phyloP scores from a whole-genome alignment of 1,140 invertebrate genomes.

The Magallana angulata region DNA sequence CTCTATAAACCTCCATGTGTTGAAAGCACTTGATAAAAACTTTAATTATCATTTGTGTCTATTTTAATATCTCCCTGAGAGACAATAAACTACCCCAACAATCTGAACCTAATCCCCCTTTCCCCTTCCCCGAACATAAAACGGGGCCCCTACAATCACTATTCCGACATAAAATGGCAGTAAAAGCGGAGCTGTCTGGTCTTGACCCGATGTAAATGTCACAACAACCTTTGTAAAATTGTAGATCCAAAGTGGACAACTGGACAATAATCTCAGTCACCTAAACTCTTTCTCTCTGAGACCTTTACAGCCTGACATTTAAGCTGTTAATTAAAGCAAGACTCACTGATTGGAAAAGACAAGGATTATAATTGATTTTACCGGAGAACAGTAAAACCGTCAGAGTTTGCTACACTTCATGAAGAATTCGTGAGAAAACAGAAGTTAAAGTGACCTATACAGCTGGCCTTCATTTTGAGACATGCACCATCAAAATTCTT shows the following conservation, averaged over 20 bases:
- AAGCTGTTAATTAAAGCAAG: background rate
- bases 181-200: background rate
- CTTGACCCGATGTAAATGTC: constrained; percentile 16
- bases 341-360: constrained; percentile 1
- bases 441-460: background rate
- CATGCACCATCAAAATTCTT: background rate
- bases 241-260: background rate
- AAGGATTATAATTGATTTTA: background rate
- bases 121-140: background rate
- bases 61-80: constrained; percentile 3
- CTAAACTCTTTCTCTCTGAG: background rate
- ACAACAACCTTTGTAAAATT: background rate
- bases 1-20: background rate
- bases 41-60: constrained; percentile 12
- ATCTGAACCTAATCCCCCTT: constrained; percentile 12
- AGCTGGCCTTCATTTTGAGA: background rate
- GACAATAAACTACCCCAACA: background rate
- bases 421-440: constrained; percentile 4
- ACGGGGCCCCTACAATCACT: constrained; percentile 4
- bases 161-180: background rate
- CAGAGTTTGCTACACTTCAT: background rate
- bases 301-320: background rate
- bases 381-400: background rate
- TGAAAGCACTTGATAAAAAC: background rate
- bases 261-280: background rate